phyloP scores from a whole-genome alignment of 2,797 vertebrate genomes.

The Ibycter americanus region DNA sequence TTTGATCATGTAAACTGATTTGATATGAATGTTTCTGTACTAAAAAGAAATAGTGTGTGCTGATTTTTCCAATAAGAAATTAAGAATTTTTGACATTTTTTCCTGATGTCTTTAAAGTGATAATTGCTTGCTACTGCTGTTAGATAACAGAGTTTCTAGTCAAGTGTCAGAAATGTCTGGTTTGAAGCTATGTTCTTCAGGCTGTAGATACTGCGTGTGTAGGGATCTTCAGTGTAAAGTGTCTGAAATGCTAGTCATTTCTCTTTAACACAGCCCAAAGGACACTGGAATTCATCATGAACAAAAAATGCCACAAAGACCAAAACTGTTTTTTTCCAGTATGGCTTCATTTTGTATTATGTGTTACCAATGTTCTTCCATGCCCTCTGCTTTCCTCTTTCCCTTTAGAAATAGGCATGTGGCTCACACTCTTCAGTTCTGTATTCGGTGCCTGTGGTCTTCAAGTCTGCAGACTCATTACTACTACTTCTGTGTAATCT shows the following conservation, averaged over 20 bases:
- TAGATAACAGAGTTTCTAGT: background rate
- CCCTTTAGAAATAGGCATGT: background rate
- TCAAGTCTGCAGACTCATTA: background rate
- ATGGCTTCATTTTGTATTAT: background rate
- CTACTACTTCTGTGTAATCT: background rate
- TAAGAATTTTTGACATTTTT: background rate
- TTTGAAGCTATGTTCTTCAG: background rate
- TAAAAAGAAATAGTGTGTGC: background rate
- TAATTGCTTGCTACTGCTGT: background rate
- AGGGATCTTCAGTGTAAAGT: background rate
- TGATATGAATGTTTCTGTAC: background rate
- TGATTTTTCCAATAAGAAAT: background rate
- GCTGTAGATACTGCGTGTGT: background rate
- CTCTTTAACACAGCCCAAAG: background rate
- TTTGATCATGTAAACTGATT: background rate
- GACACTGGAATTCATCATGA: background rate
- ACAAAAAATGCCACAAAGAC: background rate
- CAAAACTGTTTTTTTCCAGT: background rate
- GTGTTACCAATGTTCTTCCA: background rate
- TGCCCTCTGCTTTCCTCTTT: background rate
- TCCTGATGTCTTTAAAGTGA: background rate
- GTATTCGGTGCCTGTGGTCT: background rate
- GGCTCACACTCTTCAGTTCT: background rate
- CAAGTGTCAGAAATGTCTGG: background rate
- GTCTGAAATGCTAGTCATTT: background rate